Conservation (phyloP, 2,113 vertebrate genomes). For the Cavia porcellus region DNA sequence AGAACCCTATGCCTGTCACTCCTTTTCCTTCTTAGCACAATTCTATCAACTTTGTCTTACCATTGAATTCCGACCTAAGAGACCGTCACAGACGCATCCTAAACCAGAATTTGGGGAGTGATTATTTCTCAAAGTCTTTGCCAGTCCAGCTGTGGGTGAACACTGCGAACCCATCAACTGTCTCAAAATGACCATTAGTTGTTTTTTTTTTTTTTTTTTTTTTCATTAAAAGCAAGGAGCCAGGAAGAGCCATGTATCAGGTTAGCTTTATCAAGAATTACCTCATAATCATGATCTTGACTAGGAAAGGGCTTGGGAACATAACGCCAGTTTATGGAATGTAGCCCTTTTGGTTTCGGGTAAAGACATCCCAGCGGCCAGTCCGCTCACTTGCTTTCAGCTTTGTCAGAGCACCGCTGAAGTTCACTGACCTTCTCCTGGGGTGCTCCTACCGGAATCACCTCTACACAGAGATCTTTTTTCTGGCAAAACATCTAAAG, state of each 20-base stretch:
- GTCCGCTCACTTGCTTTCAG: background rate
- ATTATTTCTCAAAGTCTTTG: background rate
- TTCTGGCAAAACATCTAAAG: background rate
- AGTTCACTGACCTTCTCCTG: background rate
- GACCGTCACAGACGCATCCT: background rate
- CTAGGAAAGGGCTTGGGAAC: background rate
- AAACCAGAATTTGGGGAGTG: background rate
- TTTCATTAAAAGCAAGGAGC: background rate
- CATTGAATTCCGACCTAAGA: background rate
- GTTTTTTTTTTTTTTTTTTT: no score
- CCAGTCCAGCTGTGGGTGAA: background rate
- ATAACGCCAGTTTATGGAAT: background rate
- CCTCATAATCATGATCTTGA: background rate
- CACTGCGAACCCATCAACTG: background rate
- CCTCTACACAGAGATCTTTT: background rate
- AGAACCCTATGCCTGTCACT: background rate
- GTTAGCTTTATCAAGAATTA: background rate
- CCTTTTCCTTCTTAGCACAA: background rate
- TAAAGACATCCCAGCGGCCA: background rate
- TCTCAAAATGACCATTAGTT: background rate
- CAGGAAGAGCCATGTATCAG: background rate
- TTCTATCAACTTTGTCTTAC: background rate
- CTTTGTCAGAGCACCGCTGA: background rate
- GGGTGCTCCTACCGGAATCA: background rate
- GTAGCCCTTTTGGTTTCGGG: background rate